phyloP scores from a whole-genome alignment of 2,888 invertebrate species.

The Reticulitermes lucifugus region DNA sequence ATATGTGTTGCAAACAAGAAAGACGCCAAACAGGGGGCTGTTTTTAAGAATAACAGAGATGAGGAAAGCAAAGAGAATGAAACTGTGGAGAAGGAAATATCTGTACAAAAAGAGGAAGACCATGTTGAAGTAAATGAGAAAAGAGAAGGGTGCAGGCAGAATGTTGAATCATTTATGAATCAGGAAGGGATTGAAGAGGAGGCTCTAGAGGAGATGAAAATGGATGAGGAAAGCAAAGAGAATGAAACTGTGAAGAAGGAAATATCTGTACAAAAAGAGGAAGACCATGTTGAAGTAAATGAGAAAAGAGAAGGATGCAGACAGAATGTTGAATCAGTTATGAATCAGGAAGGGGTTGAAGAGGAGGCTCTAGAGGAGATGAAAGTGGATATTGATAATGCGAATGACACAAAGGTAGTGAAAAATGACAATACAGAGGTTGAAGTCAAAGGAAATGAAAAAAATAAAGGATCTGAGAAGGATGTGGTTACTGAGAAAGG shows the following conservation, averaged over 20 bases:
- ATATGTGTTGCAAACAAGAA: neutral
- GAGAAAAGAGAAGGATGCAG: neutral
- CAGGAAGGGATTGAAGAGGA: neutral
- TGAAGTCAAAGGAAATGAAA: neutral
- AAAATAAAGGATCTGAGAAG: neutral
- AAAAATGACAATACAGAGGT: constrained; percentile 3
- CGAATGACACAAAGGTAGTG: constrained; percentile 37
- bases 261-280: constrained; percentile 37
- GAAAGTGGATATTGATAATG: constrained; percentile 39
- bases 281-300: neutral
- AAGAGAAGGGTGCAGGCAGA: neutral
- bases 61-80: neutral
- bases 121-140: neutral
- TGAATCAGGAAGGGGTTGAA: neutral
- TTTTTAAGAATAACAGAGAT: neutral
- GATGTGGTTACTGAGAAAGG: neutral
- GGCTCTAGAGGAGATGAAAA: constrained; percentile 29
- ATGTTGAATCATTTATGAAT: neutral
- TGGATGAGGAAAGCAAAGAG: constrained; percentile 4
- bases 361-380: neutral
- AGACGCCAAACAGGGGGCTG: neutral
- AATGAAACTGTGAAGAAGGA: neutral
- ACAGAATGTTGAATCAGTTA: neutral
- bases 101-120: constrained; percentile 35
- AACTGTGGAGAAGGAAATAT: constrained; percentile 11